Evolutionary conservation across 2,113 vertebrate genomes (phyloP).

Genomic region (Xenopus borealis): DNA sequence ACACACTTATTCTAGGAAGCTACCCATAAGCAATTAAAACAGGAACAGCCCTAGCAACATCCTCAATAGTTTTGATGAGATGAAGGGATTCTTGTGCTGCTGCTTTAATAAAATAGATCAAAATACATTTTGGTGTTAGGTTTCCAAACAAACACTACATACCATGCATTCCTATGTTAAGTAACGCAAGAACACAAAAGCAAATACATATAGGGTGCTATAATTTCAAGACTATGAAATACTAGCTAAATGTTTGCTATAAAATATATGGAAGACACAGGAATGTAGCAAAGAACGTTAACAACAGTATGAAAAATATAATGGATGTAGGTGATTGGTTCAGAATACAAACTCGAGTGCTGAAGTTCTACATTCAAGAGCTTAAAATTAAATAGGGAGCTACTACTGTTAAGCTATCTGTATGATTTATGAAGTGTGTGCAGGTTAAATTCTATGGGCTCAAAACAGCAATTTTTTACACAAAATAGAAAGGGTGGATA

Average conservation of each 20-base stretch:
- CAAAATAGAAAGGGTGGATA: too few relatives aligned
- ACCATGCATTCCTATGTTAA: slow-evolving; percentile 5
- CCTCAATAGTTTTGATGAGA: too few relatives aligned
- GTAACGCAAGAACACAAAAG: slow-evolving; percentile 5
- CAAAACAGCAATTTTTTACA: too few relatives aligned
- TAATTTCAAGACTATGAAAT: slow-evolving; percentile 5
- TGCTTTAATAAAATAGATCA: too few relatives aligned
- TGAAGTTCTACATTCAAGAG: not conserved
- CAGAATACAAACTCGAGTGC: not conserved
- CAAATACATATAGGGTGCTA: not conserved
- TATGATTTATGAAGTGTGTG: not conserved
- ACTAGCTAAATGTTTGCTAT: slow-evolving; percentile 13
- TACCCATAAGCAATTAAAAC: too few relatives aligned
- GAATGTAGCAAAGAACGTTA: slow-evolving; percentile 1
- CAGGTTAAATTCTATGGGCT: too few relatives aligned
- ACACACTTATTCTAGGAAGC: too few relatives aligned
- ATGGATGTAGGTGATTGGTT: too few relatives aligned
- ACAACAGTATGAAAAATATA: slow-evolving; percentile 5
- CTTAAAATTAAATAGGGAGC: not conserved
- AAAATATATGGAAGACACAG: not conserved
- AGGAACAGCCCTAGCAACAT: too few relatives aligned
- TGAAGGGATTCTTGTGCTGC: too few relatives aligned
- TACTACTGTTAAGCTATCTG: not conserved
- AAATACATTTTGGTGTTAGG: not conserved
- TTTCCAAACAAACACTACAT: slow-evolving; percentile 4